Evolutionary conservation across 1,140 invertebrate genomes (phyloP).

Genomic region (Aphelinus atriplicis): DNA sequence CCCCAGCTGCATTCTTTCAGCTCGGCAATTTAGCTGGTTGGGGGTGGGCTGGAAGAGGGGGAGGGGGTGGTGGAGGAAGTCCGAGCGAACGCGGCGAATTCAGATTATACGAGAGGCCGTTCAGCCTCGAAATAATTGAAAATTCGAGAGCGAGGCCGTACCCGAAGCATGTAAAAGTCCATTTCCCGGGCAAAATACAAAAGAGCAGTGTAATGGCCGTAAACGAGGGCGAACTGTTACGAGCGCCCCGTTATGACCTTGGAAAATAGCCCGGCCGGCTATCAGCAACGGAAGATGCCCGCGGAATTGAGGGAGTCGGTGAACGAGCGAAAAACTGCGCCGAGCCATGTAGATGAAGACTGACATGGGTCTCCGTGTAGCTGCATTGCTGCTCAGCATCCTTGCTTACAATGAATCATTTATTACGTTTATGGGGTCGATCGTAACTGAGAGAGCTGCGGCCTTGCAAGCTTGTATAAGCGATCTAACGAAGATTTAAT

Average conservation of each 20-base stretch:
- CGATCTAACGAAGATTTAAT: no score
- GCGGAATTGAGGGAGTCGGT: constrained; percentile 13
- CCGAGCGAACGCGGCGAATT: no score
- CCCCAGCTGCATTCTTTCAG: constrained; percentile 18
- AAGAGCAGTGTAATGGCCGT: constrained; percentile 18
- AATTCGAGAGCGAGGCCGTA: constrained; percentile 21
- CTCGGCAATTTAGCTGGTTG: background rate
- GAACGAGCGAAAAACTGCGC: background rate
- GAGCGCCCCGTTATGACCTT: constrained; percentile 35
- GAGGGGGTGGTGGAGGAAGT: background rate
- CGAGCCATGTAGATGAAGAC: constrained; percentile 10
- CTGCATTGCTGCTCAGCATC: no score
- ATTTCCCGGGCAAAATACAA: constrained; percentile 20
- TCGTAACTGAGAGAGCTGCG: no score
- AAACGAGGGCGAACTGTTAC: constrained; percentile 39
- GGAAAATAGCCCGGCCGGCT: constrained; percentile 16
- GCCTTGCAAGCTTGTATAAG: no score
- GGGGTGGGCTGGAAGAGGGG: background rate
- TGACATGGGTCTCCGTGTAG: background rate
- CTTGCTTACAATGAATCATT: no score
- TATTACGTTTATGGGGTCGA: no score
- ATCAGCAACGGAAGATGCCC: background rate
- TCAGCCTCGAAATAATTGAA: constrained; percentile 34
- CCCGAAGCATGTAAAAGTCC: constrained; percentile 6
- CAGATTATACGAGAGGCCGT: background rate